Evolutionary conservation across 2,797 vertebrate genomes (phyloP), one percentile per base, ranked within the genome.

Genomic region (Lemur catta): DNA sequence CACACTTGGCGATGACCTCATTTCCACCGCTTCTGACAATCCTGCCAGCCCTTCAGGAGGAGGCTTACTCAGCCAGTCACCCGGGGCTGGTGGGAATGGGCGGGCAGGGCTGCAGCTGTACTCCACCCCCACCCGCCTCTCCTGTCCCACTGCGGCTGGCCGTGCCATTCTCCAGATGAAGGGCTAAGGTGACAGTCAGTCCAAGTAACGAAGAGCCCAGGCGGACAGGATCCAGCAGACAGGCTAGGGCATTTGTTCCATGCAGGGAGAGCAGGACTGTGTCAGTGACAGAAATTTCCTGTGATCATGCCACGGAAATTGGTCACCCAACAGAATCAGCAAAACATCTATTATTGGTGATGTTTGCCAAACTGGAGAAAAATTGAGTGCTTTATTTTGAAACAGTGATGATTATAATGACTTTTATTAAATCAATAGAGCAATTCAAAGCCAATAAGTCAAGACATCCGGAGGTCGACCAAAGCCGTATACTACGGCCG

Each of bases 361-460:
- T 17, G 17, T 93, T 89, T 86, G 4, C 97, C 96, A 89, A 78
- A 97, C 18, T 1, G 74, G 88, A 97, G 94, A 96, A 26, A 97
- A 97, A 87, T 74, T 1, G 72, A 4, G 4, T 81, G n/a, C 74
- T 82, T 89, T 95, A 85, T 86, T n/a, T 92, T 90, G 75, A 95
- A 97, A 91, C 81, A 94, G 93, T 76, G 97, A 95, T 0, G 1
- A 87, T 95, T 93, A 91, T 63, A 63, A 85, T 55, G 48, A 80
- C 93, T 97, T 97, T 95, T 97, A 90, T 65, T 63, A 93, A 97
- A 96, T 96, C 97, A 2, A 97, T 96, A 97, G 96, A 98, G 98
- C 97, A 80, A 98, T 98, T 78, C 84, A 96, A 93, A 98, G 95
- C 95, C 97, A 97, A 61, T 97, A 97, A 97, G 95, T 97, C 89